Percentiles rank a stretch among this genome's conserved stretches.
phyloP scores from a whole-genome alignment of 2,888 invertebrate genomes.

The Plebejus argus region DNA sequence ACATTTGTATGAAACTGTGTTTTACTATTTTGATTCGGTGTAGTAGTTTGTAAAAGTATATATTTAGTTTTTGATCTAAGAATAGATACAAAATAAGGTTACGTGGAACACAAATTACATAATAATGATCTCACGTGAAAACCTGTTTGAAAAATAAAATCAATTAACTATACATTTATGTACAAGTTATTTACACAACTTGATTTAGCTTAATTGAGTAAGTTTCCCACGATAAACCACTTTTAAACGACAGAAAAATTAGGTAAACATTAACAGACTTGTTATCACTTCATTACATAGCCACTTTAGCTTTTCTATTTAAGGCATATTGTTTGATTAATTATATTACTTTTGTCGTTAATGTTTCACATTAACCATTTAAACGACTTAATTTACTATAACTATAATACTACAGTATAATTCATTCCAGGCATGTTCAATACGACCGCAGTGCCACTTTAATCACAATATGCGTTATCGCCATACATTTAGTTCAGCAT shows the following conservation, averaged over 20 bases:
- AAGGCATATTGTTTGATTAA: neutral
- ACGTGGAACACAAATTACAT: too few relatives aligned
- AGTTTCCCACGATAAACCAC: neutral
- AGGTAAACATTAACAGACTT: neutral
- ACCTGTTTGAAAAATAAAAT: neutral
- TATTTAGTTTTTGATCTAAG: too few relatives aligned
- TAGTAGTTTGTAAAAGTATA: too few relatives aligned
- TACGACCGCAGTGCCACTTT: neutral
- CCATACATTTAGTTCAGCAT: neutral
- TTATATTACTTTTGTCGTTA: neutral
- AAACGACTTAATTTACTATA: neutral
- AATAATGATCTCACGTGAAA: neutral
- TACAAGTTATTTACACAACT: too few relatives aligned
- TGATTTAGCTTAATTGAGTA: too few relatives aligned
- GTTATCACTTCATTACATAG: neutral
- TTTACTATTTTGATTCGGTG: too few relatives aligned
- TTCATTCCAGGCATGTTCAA: neutral
- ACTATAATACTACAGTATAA: neutral
- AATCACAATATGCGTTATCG: slow-evolving; percentile 6
- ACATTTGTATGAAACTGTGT: too few relatives aligned
- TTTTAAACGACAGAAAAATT: neutral
- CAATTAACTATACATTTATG: neutral
- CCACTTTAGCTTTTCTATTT: neutral
- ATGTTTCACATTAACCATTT: too few relatives aligned
- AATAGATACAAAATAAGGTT: too few relatives aligned